Percentiles rank a stretch among this genome's conserved stretches.
Evolutionary conservation across 2,797 vertebrate species (phyloP).

Genomic region (Coendou prehensilis): DNA sequence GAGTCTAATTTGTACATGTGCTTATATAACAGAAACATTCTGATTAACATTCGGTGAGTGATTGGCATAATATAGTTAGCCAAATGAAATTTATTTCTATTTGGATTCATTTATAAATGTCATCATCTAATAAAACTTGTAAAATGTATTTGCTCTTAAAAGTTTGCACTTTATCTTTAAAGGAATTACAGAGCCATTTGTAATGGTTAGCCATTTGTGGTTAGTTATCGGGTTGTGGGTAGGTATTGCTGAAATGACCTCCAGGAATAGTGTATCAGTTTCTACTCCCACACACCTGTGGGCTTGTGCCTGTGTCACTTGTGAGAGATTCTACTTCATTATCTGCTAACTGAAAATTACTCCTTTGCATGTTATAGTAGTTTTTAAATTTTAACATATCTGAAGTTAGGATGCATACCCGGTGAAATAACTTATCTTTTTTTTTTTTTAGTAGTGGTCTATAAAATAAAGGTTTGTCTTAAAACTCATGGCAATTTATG

Average conservation of each 20-base stretch:
- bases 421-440: background rate
- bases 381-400: conserved; percentile 39
- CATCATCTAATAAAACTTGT: background rate
- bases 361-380: background rate
- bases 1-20: background rate
- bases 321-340: background rate
- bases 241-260: background rate
- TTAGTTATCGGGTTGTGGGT: background rate
- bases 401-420: conserved; percentile 5
- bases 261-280: background rate
- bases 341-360: background rate
- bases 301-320: background rate
- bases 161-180: background rate
- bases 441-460: background rate
- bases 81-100: background rate
- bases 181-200: background rate
- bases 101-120: background rate
- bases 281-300: background rate
- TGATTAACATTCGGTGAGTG: background rate
- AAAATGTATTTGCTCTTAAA: background rate
- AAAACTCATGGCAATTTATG: background rate
- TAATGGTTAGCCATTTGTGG: no score
- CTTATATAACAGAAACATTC: background rate
- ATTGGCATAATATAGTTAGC: background rate
- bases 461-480: conserved; percentile 47